Percentiles rank a stretch among this genome's conserved stretches.
These are phyloP conservation scores for Grapholita molesta DNA, from an alignment of 1,140 invertebrate species.

Conservation along the genomic window DNA sequence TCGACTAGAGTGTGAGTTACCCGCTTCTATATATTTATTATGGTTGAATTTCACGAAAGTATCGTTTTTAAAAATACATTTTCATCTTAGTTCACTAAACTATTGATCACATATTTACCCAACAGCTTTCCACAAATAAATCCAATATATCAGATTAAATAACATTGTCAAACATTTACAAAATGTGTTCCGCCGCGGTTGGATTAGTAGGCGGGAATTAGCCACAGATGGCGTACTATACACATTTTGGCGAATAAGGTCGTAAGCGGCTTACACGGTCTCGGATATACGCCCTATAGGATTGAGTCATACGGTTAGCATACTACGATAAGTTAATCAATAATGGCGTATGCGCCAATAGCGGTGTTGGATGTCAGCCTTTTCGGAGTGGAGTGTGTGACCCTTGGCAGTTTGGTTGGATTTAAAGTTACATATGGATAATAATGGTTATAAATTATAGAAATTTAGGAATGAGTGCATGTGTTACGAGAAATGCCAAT, in stretches of 20 bases:
- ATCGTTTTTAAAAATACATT: no score
- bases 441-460: slow-evolving; percentile 1
- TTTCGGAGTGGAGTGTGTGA: neutral
- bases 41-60: no score
- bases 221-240: slow-evolving; percentile 56
- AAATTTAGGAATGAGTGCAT: neutral
- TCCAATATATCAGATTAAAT: slow-evolving; percentile 31
- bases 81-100: neutral
- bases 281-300: no score
- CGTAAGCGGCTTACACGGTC: no score
- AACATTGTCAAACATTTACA: slow-evolving; percentile 59
- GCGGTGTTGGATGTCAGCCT: neutral
- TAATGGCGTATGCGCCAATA: neutral
- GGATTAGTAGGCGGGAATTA: slow-evolving; percentile 66
- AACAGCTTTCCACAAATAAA: neutral
- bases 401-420: neutral
- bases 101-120: neutral
- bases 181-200: slow-evolving; percentile 60
- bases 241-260: neutral
- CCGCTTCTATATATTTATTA: no score
- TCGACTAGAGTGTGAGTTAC: no score
- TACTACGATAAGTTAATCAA: no score
- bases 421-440: slow-evolving; percentile 7
- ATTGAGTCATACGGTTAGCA: no score
- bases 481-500: neutral